Percentiles rank a stretch among this genome's conserved stretches.
Conservation (phyloP, 2,113 vertebrate genomes). For the Microcebus jonahi region DNA sequence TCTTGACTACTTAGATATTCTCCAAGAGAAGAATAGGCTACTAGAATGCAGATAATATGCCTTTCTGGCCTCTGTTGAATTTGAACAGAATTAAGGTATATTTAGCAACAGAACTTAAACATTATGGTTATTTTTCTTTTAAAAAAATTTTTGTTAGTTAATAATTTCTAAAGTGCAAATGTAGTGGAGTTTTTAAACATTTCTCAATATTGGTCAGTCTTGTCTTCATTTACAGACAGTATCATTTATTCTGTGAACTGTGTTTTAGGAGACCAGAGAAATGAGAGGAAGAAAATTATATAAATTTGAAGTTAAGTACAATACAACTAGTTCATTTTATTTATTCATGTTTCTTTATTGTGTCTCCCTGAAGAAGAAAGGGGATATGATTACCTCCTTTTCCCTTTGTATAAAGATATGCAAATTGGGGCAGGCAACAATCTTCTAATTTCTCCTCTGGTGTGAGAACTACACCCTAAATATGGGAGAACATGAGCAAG, state of each 20-base stretch:
- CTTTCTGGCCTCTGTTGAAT: neutral
- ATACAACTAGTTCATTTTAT: conserved; percentile 52
- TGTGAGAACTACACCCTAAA: neutral
- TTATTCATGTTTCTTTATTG: conserved; percentile 59
- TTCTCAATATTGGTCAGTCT: conserved; percentile 7
- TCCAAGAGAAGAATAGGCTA: neutral
- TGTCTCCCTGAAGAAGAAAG: conserved; percentile 60
- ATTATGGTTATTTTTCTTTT: neutral
- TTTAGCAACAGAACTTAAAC: neutral
- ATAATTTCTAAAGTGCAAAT: conserved; percentile 30
- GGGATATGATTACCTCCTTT: conserved; percentile 38
- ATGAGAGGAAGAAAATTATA: conserved; percentile 15
- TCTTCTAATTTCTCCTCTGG: conserved; percentile 8
- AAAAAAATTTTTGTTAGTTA: neutral
- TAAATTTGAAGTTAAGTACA: conserved; percentile 28
- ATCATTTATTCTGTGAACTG: conserved; percentile 33
- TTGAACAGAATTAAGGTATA: neutral
- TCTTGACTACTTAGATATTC: neutral
- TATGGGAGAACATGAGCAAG: neutral
- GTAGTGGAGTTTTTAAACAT: neutral
- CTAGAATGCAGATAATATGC: neutral
- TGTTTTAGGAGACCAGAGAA: neutral
- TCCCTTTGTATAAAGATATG: conserved; percentile 35
- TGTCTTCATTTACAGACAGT: conserved; percentile 10
- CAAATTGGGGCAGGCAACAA: conserved; percentile 7